These are phyloP conservation scores for Oryctes rhinoceros DNA, from an alignment of 1,140 invertebrate species.

Conservation along the genomic window DNA sequence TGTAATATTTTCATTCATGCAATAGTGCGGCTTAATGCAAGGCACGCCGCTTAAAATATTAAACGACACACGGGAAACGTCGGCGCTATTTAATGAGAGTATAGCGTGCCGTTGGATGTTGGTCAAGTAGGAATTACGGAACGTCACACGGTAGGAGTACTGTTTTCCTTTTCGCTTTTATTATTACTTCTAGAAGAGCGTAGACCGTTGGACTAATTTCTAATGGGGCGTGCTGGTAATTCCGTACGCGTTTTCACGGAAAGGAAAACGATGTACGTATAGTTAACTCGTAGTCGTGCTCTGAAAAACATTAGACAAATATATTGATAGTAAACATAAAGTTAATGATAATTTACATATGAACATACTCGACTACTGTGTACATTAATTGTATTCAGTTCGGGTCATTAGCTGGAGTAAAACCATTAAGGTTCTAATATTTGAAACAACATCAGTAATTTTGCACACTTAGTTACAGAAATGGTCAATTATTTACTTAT, in stretches of 20 bases:
- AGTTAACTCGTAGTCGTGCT: not conserved
- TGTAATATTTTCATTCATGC: too few species aligned
- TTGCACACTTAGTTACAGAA: too few species aligned
- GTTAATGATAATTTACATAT: too few species aligned
- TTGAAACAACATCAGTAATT: too few species aligned
- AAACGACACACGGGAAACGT: not conserved
- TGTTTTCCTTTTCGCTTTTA: not conserved
- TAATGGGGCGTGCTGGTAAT: not conserved
- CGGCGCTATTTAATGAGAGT: not conserved
- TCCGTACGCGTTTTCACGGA: constrained; percentile 1
- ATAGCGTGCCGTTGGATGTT: not conserved
- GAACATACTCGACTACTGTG: too few species aligned
- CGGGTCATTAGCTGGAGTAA: too few species aligned
- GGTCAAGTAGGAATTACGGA: constrained; percentile 3
- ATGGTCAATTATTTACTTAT: too few species aligned
- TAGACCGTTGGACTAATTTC: not conserved
- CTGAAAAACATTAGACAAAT: not conserved
- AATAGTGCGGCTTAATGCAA: too few species aligned
- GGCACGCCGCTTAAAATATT: not conserved
- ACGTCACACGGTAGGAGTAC: not conserved
- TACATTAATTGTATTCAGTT: too few species aligned
- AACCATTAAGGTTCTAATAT: too few species aligned
- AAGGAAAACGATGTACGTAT: not conserved
- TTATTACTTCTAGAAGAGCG: not conserved
- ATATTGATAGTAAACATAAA: too few species aligned